Conservation (phyloP, 2,888 invertebrate genomes). For the Ormia ochracea region DNA sequence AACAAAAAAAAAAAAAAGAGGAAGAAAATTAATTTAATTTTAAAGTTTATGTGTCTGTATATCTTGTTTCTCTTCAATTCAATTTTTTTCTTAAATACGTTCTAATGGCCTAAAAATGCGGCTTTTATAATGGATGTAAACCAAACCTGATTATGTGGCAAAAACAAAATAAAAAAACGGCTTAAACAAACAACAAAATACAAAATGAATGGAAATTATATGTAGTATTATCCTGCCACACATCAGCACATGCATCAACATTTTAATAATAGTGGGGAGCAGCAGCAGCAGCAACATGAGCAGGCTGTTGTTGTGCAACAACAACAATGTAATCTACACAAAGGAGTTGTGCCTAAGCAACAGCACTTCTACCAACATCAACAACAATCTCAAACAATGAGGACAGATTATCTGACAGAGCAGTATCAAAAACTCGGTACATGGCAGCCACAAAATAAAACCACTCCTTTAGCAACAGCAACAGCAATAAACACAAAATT, state of each 20-base stretch:
- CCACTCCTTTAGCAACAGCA: constrained; percentile 5
- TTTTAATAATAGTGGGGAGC: constrained; percentile 55
- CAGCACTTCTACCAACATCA: constrained; percentile 17
- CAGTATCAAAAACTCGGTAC: constrained; percentile 57
- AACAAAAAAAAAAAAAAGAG: constrained; percentile 4
- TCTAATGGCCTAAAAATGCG: constrained; percentile 50
- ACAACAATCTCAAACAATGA: constrained; percentile 35
- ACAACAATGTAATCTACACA: constrained; percentile 53
- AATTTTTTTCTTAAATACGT: constrained; percentile 20
- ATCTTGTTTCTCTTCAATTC: neutral
- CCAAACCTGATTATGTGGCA: constrained; percentile 35
- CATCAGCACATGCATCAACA: constrained; percentile 71
- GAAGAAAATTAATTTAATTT: no score
- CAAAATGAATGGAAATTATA: constrained; percentile 32
- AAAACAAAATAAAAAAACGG: neutral
- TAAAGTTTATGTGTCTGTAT: constrained; percentile 9
- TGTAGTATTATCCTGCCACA: constrained; percentile 70
- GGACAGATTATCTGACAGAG: constrained; percentile 26
- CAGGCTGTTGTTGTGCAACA: constrained; percentile 20
- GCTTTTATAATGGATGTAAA: constrained; percentile 44
- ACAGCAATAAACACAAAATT: constrained; percentile 20
- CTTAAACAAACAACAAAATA: constrained; percentile 28
- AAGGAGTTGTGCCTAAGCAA: constrained; percentile 51
- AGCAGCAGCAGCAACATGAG: constrained; percentile 51
- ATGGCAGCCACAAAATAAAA: constrained; percentile 41